A percentile compares a stretch with the other conserved stretches of the same genome.
phyloP scores from a whole-genome alignment of 92 coral and sea anemone genomes.

The Blastomussa wellsi region DNA sequence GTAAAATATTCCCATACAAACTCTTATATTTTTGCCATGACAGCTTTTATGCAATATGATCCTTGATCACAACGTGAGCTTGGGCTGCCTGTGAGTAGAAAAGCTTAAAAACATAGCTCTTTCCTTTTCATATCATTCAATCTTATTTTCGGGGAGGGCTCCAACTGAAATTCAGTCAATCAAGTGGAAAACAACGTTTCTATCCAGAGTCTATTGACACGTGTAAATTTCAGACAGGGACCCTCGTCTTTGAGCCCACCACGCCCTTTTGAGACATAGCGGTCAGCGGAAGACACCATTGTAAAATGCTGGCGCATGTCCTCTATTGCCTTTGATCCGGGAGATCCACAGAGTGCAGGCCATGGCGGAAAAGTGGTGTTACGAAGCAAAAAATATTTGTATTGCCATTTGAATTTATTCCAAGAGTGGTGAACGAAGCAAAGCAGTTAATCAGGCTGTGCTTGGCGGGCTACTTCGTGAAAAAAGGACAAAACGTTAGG shows the following conservation, averaged over 20 bases:
- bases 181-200: no score
- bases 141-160: no score
- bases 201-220: no score
- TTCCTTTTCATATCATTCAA: no score
- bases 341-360: conserved; percentile 78
- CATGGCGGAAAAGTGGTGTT: conserved; percentile 81
- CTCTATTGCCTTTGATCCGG: conserved; percentile 64
- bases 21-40: no score
- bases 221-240: no score
- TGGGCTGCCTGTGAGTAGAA: no score
- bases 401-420: conserved; percentile 48
- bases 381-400: conserved; percentile 42
- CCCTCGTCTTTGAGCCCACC: not conserved
- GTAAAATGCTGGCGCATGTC: conserved; percentile 52
- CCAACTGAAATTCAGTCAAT: no score
- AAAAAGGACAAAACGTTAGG: conserved; percentile 43
- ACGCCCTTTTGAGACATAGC: conserved; percentile 1
- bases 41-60: no score
- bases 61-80: no score
- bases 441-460: conserved; percentile 38
- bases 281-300: conserved; percentile 23
- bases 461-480: conserved; percentile 41
- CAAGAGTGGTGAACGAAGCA: conserved; percentile 49
- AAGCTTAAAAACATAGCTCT: no score
- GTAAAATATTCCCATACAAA: no score